Evolutionary conservation across 2,888 invertebrate genomes (phyloP), one percentile per base, ranked within the genome.

Genomic region (Eupithecia pulchellata): DNA sequence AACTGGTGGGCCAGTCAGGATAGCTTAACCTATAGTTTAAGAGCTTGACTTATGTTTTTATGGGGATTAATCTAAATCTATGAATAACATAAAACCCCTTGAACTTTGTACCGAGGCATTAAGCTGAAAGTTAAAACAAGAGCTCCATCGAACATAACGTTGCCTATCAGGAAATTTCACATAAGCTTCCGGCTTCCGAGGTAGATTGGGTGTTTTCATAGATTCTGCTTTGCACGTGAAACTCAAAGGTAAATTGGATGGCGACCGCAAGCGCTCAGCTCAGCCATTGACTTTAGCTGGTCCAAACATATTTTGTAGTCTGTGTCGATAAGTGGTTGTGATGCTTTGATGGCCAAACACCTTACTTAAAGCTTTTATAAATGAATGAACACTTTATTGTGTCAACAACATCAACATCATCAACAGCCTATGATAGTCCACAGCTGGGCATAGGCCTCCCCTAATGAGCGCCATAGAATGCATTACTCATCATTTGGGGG

Each of bases 211-310:
- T 72, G 77, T 81, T 75, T 81, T 74, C 79, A 81, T 82, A 79
- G 79, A 82, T 79, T 81, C 75, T 47, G 82, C 78, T 82, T 80
- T 84, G 82, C 83, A 82, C 78, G 82, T 82, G 79, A 79, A 83
- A 84, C 85, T 86, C 86, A 86, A 88, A 90, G 88, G 90, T 87
- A 90, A 91, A 90, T 91, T 90, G 89, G 89, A 90, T 86, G 81
- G 83, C 79, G 79, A 88, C 90, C 90, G 83, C 91, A 89, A 83
- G 83, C 77, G 81, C 75, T 82, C 81, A 80, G 81, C 80, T 80
- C 77, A 74, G 80, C 81, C 82, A 84, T 82, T 82, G 82, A 82
- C 82, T 83, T 80, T 78, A 71, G 77, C 77, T 81, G 55, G 27
- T 73, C 25, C 64, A 76, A 81, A 81, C 76, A 77, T 75, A 81